These are phyloP conservation scores for Hemichromis elongatus DNA, from an alignment of 2,113 vertebrate species.

Conservation along the genomic window DNA sequence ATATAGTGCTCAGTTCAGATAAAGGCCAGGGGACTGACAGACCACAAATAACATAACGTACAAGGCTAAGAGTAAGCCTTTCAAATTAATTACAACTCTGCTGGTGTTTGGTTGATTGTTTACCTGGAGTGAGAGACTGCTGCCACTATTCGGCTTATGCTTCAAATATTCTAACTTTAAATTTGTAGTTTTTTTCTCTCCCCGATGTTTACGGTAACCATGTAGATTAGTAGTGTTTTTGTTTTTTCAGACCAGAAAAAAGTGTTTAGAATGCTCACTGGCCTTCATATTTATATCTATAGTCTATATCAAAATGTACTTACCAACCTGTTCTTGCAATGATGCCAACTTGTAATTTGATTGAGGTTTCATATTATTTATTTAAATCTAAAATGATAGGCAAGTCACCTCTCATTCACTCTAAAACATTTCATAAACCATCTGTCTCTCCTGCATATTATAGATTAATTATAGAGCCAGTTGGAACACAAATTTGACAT, in stretches of 20 bases:
- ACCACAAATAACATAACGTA: not conserved
- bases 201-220: not conserved
- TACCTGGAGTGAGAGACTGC: not conserved
- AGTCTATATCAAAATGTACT: not conserved
- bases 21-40: not conserved
- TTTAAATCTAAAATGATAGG: not conserved
- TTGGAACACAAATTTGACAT: not conserved
- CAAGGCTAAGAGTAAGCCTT: not conserved
- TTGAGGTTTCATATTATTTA: not conserved
- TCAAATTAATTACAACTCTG: not conserved
- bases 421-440: not conserved
- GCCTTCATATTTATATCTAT: not conserved
- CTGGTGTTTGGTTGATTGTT: not conserved
- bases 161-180: not conserved
- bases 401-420: not conserved
- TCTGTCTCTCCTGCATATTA: not conserved
- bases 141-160: not conserved
- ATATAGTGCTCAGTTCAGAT: too few relatives aligned
- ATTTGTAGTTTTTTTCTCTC: too few relatives aligned
- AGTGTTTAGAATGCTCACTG: not conserved
- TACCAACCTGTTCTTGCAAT: not conserved
- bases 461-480: not conserved
- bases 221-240: not conserved
- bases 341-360: not conserved
- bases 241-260: not conserved